Conservation (phyloP, 2,888 invertebrate species). For the Drosophila percnosoma region DNA sequence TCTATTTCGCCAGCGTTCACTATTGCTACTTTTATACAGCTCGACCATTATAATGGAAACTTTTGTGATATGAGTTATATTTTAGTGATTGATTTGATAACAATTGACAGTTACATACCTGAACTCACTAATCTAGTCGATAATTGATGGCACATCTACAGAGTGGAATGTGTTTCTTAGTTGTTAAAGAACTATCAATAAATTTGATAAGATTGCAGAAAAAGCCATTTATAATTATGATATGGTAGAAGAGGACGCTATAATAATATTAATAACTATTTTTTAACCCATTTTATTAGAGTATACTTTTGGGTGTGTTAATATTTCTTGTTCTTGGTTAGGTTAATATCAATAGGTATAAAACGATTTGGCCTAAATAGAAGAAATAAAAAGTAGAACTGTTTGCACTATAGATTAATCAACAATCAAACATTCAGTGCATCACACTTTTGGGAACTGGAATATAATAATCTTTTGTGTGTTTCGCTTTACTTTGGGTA, state of each 20-base stretch:
- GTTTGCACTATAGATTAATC: background rate
- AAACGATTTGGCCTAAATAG: background rate
- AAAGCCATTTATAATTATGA: slow-evolving; percentile 1
- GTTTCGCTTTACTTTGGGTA: background rate
- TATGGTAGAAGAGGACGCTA: background rate
- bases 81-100: background rate
- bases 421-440: background rate
- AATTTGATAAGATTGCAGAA: slow-evolving; percentile 30
- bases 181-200: background rate
- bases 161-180: background rate
- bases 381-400: background rate
- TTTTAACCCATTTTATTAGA: background rate
- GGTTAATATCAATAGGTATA: background rate
- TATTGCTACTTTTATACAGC: background rate
- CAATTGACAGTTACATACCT: background rate
- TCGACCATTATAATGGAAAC: background rate
- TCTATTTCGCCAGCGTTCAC: slow-evolving; percentile 77
- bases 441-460: background rate
- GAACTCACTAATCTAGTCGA: background rate
- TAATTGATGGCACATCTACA: background rate
- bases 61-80: background rate
- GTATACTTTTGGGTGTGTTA: slow-evolving; percentile 51
- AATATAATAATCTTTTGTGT: background rate
- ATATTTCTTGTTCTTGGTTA: background rate
- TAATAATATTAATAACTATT: background rate